Conservation (phyloP, 2,113 vertebrate species). For the Dicerorhinus sumatrensis region DNA sequence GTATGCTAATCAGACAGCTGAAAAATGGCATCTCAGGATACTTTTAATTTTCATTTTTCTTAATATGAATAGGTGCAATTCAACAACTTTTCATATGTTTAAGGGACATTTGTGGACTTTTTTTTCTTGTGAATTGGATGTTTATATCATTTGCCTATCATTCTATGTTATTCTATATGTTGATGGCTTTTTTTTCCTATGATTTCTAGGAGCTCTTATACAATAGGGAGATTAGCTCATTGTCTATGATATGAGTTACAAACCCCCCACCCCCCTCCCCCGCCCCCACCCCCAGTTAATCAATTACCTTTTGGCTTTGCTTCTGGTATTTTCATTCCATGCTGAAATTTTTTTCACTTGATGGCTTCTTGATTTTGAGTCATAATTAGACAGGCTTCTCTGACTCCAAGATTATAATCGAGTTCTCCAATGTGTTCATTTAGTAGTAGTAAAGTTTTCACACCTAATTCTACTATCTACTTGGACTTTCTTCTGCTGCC, state of each 20-base stretch:
- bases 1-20: background rate
- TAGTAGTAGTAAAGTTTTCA: background rate
- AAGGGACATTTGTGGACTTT: background rate
- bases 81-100: background rate
- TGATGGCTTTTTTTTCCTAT: background rate
- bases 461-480: background rate
- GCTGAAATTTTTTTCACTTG: background rate
- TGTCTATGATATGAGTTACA: background rate
- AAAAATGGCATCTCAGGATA: background rate
- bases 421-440: background rate
- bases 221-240: background rate
- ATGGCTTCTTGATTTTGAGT: conserved; percentile 35
- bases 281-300: background rate
- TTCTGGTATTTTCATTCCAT: background rate
- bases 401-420: background rate
- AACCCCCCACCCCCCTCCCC: no score
- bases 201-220: background rate
- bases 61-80: background rate
- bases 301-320: background rate
- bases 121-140: background rate
- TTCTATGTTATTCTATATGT: background rate
- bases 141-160: background rate
- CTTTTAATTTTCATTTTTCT: conserved; percentile 5
- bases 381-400: background rate
- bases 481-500: background rate